A percentile compares a stretch with the other conserved stretches of the same genome.
Evolutionary conservation across 2,888 invertebrate genomes (phyloP).

Genomic region (Sisyra nigra): DNA sequence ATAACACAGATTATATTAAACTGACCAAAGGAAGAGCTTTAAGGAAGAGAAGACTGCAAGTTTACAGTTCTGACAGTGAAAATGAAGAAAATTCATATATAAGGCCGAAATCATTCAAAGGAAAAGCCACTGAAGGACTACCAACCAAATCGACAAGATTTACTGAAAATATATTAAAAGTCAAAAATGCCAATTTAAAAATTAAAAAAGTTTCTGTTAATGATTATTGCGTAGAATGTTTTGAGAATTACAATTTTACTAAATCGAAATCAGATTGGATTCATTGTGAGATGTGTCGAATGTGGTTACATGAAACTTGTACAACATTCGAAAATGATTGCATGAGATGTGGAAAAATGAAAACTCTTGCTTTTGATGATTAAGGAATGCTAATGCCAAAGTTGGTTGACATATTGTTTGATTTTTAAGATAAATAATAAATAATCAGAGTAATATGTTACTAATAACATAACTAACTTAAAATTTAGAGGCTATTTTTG

Average conservation of each 20-base stretch:
- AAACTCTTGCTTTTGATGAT: conserved; percentile 11
- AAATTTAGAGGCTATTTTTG: background rate
- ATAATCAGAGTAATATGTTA: too few species aligned
- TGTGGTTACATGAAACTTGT: conserved; percentile 11
- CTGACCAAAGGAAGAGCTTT: conserved; percentile 9
- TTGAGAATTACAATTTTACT: conserved; percentile 14
- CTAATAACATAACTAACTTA: too few species aligned
- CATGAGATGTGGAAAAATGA: conserved; percentile 11
- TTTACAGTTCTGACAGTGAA: conserved; percentile 11
- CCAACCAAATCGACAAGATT: conserved; percentile 11
- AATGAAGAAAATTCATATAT: conserved; percentile 12
- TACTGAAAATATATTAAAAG: conserved; percentile 13
- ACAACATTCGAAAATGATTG: conserved; percentile 9
- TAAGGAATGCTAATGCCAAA: conserved; percentile 12
- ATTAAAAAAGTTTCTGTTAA: conserved; percentile 4
- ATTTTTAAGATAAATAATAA: background rate
- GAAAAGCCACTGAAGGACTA: conserved; percentile 11
- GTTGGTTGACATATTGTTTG: conserved; percentile 10
- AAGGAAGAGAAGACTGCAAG: conserved; percentile 10
- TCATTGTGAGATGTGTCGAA: conserved; percentile 10
- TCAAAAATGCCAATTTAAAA: conserved; percentile 12
- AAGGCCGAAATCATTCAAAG: conserved; percentile 11
- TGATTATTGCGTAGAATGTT: conserved; percentile 9
- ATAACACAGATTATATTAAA: conserved; percentile 11
- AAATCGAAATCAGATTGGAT: conserved; percentile 13